Percentiles rank a stretch among this genome's conserved stretches.
phyloP scores from a whole-genome alignment of 2,888 invertebrate species.

The Luperina nickerlii region DNA sequence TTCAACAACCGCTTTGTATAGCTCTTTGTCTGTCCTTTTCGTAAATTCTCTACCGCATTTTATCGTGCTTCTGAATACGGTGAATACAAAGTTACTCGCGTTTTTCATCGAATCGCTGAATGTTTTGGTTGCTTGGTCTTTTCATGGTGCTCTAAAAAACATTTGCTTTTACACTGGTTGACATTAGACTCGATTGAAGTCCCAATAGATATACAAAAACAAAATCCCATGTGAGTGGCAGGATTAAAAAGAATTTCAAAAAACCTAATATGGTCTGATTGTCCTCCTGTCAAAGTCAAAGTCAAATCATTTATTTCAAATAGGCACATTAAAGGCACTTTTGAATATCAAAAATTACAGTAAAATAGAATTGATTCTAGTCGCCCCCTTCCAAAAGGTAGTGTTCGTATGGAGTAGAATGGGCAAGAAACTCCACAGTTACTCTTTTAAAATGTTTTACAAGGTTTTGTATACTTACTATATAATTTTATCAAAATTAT shows the following conservation, averaged over 20 bases:
- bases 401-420: too few species aligned
- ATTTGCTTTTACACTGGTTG: constrained; percentile 21
- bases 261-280: too few species aligned
- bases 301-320: too few species aligned
- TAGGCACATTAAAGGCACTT: too few species aligned
- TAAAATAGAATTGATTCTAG: too few species aligned
- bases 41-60: constrained; percentile 39
- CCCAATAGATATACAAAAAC: background rate
- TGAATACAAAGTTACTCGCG: constrained; percentile 29
- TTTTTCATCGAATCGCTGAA: constrained; percentile 40
- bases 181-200: background rate
- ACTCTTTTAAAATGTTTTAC: too few species aligned
- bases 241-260: background rate
- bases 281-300: too few species aligned
- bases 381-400: too few species aligned
- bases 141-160: constrained; percentile 13
- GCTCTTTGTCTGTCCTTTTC: constrained; percentile 29
- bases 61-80: constrained; percentile 29
- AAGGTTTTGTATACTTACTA: too few species aligned
- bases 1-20: constrained; percentile 60
- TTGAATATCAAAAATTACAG: too few species aligned
- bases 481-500: too few species aligned
- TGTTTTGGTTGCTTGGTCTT: constrained; percentile 14
- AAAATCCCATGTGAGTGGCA: background rate
- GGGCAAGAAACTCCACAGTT: too few species aligned